Percentiles rank a stretch among this genome's conserved stretches.
Conservation (phyloP, 2,113 vertebrate genomes). For the Myotis davidii region DNA sequence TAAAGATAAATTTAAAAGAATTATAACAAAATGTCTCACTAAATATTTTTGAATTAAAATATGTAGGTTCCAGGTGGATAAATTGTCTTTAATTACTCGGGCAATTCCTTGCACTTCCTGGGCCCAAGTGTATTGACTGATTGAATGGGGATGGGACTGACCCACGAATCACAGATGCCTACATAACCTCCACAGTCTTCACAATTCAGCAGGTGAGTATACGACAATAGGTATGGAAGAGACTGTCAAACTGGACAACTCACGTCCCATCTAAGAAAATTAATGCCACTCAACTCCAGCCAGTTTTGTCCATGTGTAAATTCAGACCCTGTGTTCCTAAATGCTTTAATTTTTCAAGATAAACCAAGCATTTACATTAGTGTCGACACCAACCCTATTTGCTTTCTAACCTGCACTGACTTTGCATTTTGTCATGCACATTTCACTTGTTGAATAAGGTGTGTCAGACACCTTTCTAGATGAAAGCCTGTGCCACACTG, state of each 20-base stretch:
- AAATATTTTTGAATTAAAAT: neutral
- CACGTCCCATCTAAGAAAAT: neutral
- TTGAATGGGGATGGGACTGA: neutral
- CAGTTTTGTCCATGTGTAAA: neutral
- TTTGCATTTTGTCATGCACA: too few species aligned
- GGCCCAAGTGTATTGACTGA: neutral
- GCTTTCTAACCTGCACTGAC: too few species aligned
- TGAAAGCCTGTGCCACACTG: too few species aligned
- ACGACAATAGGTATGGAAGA: neutral
- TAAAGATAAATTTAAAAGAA: neutral
- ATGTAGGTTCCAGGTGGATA: neutral
- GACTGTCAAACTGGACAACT: neutral
- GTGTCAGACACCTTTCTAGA: too few species aligned
- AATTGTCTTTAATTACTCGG: neutral
- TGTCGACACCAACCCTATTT: neutral
- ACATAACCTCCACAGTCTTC: neutral
- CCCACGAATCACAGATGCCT: too few species aligned
- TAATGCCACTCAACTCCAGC: neutral
- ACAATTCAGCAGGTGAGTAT: neutral
- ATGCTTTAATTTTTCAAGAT: neutral
- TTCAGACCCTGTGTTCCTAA: neutral
- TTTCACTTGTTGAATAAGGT: too few species aligned
- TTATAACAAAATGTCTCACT: conserved; percentile 11
- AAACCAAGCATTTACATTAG: neutral
- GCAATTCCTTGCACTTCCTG: neutral